Evolutionary conservation across 2,888 invertebrate genomes (phyloP), one percentile per base, ranked within the genome.

Genomic region (Teleiodes luculella): DNA sequence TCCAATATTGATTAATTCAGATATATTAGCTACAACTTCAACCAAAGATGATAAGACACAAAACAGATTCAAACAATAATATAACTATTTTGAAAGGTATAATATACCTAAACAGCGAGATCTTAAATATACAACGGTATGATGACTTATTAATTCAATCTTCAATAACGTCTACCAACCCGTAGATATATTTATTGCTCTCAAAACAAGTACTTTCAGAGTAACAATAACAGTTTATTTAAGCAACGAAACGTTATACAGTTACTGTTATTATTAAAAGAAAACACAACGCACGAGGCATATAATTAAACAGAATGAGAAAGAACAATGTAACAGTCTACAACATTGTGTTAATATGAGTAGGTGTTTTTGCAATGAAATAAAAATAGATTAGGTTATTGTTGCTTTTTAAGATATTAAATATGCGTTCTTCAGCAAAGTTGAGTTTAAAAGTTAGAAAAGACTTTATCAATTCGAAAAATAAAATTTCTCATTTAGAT

Each of bases 311-410:
- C 65, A 74, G 69, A 73, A 66, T 72, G 65, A 81, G 78, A 80
- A 83, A 80, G 78, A 74, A 74, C n/a, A 75, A 78, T 68, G 61
- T 39, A 8, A 14, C 39, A 8, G 16, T 18, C 2, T 14, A 43
- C 24, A 28, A 43, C 24, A 43, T 20, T 28, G 43, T 43, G 43
- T 43, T 45, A 47, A 18, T 36, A 43, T 43, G 43, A n/a, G 43
- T 35, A 54, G 20, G 43, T 43, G 28, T 28, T 28, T 24, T 24
- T 20, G n/a, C 20, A 41, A n/a, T n/a, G n/a, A n/a, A n/a, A n/a
- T n/a, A n/a, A n/a, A n/a, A n/a, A n/a, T n/a, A n/a, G n/a, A n/a
- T n/a, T n/a, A n/a, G n/a, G n/a, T n/a, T n/a, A n/a, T n/a, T n/a
- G n/a, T n/a, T n/a, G n/a, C n/a, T n/a, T n/a, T n/a, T n/a, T n/a